Conservation (phyloP, 2,113 vertebrate species). For the Chloebia gouldiae region DNA sequence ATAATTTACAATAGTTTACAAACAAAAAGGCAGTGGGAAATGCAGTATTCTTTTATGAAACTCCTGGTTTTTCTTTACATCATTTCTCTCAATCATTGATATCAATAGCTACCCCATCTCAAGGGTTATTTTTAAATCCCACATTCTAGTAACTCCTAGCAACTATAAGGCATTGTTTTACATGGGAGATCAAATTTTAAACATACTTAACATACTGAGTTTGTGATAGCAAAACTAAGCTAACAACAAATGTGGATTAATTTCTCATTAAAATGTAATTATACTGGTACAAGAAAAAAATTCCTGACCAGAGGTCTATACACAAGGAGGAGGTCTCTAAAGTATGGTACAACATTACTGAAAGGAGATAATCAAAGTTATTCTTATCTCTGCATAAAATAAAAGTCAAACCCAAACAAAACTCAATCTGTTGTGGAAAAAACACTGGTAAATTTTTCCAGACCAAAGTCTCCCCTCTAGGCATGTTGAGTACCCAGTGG, state of each 20-base stretch:
- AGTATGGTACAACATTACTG: not conserved
- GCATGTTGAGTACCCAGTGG: accelerated
- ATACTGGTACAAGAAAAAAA: not conserved
- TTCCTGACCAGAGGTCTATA: not conserved
- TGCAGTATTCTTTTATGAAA: not conserved
- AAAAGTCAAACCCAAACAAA: not conserved
- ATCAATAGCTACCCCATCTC: not conserved
- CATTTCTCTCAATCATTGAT: not conserved
- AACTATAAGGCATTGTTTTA: not conserved
- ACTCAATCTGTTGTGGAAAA: not conserved
- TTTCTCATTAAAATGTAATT: not conserved
- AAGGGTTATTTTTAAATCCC: not conserved
- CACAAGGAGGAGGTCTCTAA: not conserved
- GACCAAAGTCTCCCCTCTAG: not conserved
- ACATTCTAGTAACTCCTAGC: not conserved
- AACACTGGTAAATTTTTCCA: not conserved
- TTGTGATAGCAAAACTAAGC: not conserved
- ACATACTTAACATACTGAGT: not conserved
- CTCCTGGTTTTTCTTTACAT: not conserved
- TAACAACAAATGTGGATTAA: not conserved
- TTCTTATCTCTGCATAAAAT: not conserved
- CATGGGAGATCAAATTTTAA: not conserved
- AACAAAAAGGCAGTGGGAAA: not conserved
- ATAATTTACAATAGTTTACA: not conserved
- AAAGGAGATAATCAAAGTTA: not conserved